Percentiles rank a stretch among this genome's conserved stretches.
Evolutionary conservation across 2,113 vertebrate genomes (phyloP).

Genomic region (Bathybates hornii): DNA sequence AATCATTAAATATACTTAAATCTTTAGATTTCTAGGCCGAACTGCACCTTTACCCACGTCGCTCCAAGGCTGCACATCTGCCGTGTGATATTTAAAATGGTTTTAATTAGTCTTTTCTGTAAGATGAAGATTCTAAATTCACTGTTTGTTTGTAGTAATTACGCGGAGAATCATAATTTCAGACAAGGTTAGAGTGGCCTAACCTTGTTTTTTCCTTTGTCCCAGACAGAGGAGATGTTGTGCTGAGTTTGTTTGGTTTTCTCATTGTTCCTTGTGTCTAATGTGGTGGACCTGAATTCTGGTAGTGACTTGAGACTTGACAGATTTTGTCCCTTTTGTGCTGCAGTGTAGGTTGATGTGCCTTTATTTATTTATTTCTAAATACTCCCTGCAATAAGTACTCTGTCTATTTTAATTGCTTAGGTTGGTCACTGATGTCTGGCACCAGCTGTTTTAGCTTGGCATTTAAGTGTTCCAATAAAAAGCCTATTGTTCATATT

Average conservation of each 20-base stretch:
- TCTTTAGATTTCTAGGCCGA: not conserved
- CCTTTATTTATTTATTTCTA: not conserved
- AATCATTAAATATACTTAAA: not conserved
- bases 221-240: not conserved
- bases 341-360: not conserved
- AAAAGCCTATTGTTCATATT: not conserved
- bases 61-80: not conserved
- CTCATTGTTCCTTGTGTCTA: not conserved
- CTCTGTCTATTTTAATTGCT: not conserved
- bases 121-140: not conserved
- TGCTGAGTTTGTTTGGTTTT: not conserved
- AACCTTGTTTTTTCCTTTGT: not conserved
- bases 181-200: not conserved
- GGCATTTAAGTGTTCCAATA: not conserved
- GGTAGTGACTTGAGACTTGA: not conserved
- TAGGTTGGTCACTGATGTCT: not conserved
- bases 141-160: not conserved
- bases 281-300: not conserved
- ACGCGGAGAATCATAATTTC: not conserved
- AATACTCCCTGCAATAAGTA: not conserved
- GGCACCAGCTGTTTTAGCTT: not conserved
- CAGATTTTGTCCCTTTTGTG: not conserved
- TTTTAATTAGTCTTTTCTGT: not conserved
- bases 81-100: not conserved
- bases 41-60: not conserved